These are phyloP conservation scores for Cataglyphis rosenhaueri DNA, from an alignment of 2,888 invertebrate genomes.

Conservation along the genomic window DNA sequence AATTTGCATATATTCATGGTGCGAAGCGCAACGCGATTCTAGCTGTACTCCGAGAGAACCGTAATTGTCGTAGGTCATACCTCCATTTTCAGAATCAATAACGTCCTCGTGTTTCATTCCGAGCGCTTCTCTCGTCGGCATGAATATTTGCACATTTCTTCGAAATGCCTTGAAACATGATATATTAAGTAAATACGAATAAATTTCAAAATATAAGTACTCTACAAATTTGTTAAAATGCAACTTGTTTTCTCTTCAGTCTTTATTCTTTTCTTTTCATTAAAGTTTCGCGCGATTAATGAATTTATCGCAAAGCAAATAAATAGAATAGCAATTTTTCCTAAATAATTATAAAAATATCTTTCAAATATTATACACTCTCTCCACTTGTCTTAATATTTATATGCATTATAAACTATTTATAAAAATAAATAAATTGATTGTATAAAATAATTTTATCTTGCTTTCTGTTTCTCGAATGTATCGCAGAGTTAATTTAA, in stretches of 20 bases:
- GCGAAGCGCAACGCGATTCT: conserved; percentile 45
- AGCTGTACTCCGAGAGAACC: conserved; percentile 50
- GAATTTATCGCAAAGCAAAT: background rate
- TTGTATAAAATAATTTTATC: conserved; percentile 4
- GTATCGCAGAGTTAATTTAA: background rate
- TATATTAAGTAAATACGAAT: conserved; percentile 2
- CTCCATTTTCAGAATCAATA: conserved; percentile 60
- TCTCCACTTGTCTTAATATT: background rate
- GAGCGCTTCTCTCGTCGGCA: conserved; percentile 13
- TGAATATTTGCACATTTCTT: conserved; percentile 15
- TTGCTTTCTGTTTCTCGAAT: conserved; percentile 8
- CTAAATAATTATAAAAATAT: conserved; percentile 17
- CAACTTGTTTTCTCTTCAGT: background rate
- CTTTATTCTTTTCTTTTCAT: background rate
- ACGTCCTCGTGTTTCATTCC: conserved; percentile 34
- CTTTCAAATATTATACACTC: background rate
- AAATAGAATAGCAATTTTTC: background rate
- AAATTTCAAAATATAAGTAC: conserved; percentile 6
- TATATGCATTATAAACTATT: background rate
- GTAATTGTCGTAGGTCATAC: conserved; percentile 65
- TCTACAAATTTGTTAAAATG: background rate
- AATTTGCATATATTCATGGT: conserved; percentile 61
- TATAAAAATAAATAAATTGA: background rate
- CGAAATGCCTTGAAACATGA: background rate
- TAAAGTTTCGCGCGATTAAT: background rate